phyloP scores from a whole-genome alignment of 2,888 invertebrate genomes.

The Laothoe populi region DNA sequence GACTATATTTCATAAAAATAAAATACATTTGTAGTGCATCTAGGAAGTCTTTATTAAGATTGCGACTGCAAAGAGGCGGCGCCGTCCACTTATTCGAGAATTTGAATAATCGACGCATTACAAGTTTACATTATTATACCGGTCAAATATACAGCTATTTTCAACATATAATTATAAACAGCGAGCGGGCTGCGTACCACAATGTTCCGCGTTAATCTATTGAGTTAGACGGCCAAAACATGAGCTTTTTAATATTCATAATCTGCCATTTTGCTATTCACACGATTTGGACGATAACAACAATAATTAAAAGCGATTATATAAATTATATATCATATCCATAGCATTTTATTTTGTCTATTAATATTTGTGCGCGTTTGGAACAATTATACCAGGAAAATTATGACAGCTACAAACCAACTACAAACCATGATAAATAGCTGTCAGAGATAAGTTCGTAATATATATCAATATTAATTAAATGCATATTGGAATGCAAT shows the following conservation, averaged over 20 bases:
- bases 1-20: constrained; percentile 72
- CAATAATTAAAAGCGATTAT: constrained; percentile 21
- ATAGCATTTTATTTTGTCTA: constrained; percentile 8
- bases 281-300: constrained; percentile 39
- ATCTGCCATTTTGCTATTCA: constrained; percentile 48
- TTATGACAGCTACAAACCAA: not conserved
- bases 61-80: constrained; percentile 80
- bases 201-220: constrained; percentile 54
- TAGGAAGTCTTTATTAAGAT: constrained; percentile 84
- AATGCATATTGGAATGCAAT: not conserved
- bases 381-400: not conserved
- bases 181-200: constrained; percentile 42
- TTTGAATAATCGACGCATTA: constrained; percentile 79
- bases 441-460: not conserved
- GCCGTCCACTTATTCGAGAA: constrained; percentile 68
- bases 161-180: constrained; percentile 58
- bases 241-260: constrained; percentile 43
- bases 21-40: constrained; percentile 67
- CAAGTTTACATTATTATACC: constrained; percentile 64
- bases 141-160: constrained; percentile 58
- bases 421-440: constrained; percentile 9
- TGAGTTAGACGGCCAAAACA: constrained; percentile 51
- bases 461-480: constrained; percentile 15
- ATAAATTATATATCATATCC: constrained; percentile 3
- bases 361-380: constrained; percentile 8